These are phyloP conservation scores for Oligia fasciuncula DNA, from an alignment of 2,888 invertebrate species.

Conservation along the genomic window DNA sequence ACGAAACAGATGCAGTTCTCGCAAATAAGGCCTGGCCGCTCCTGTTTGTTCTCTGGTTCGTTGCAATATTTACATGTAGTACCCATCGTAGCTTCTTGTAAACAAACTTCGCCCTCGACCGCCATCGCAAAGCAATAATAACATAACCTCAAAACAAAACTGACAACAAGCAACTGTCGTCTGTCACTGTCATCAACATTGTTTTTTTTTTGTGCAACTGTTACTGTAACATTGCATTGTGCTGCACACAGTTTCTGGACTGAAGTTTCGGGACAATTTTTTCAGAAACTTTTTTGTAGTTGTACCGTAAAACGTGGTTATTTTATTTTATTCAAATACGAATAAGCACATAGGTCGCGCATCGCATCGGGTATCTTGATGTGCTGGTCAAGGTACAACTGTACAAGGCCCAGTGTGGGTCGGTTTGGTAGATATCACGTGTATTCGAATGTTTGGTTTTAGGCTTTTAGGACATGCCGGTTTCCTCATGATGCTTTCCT, in stretches of 20 bases:
- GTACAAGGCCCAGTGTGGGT: no score
- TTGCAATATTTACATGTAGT: conserved; percentile 91
- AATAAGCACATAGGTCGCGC: no score
- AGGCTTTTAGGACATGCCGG: not conserved
- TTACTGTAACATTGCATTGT: no score
- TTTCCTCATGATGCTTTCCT: not conserved
- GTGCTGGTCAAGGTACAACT: no score
- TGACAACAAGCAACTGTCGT: conserved; percentile 4
- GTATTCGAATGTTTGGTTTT: not conserved
- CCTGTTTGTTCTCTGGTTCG: conserved; percentile 87
- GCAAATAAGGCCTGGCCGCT: conserved; percentile 91
- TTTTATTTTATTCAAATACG: no score
- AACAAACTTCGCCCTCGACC: conserved; percentile 49
- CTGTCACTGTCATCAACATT: not conserved
- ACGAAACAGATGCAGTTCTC: conserved; percentile 90
- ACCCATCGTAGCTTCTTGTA: conserved; percentile 57
- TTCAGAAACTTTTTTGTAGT: no score
- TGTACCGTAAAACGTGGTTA: no score
- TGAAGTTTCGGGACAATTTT: no score
- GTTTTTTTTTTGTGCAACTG: not conserved
- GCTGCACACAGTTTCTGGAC: no score
- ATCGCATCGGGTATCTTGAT: no score
- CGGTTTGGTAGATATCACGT: not conserved
- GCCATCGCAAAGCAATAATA: conserved; percentile 53
- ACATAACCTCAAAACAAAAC: conserved; percentile 45